A percentile compares a stretch with the other conserved stretches of the same genome.
Evolutionary conservation across 2,113 vertebrate species (phyloP).

Genomic region (Pogonocichla stellata): DNA sequence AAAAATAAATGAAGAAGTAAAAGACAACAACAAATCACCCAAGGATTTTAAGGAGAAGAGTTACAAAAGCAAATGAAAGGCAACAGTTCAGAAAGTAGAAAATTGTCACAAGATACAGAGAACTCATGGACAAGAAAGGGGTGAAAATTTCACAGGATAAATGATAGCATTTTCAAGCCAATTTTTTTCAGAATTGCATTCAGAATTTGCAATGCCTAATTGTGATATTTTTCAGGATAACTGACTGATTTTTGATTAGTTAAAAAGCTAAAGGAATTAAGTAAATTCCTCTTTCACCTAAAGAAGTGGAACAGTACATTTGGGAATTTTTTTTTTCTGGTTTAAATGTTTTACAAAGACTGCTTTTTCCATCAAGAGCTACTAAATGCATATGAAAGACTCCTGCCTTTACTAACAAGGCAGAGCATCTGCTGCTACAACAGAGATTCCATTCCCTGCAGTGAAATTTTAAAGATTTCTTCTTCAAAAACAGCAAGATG

Average conservation of each 20-base stretch:
- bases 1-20: background rate
- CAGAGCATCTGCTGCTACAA: conserved; percentile 13
- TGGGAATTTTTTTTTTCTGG: background rate
- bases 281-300: background rate
- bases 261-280: background rate
- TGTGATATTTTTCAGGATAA: background rate
- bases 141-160: background rate
- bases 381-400: background rate
- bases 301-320: background rate
- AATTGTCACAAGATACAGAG: background rate
- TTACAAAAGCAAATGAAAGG: background rate
- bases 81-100: background rate
- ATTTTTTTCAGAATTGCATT: background rate
- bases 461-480: conserved; percentile 14
- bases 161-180: background rate
- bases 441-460: conserved; percentile 6
- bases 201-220: background rate
- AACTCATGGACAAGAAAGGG: background rate
- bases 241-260: background rate
- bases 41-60: background rate
- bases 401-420: background rate
- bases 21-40: background rate
- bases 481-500: conserved; percentile 22
- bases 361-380: conserved; percentile 2
- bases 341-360: background rate